These are phyloP conservation scores for Myotis myotis DNA, from an alignment of 2,797 vertebrate species.

Conservation along the genomic window DNA sequence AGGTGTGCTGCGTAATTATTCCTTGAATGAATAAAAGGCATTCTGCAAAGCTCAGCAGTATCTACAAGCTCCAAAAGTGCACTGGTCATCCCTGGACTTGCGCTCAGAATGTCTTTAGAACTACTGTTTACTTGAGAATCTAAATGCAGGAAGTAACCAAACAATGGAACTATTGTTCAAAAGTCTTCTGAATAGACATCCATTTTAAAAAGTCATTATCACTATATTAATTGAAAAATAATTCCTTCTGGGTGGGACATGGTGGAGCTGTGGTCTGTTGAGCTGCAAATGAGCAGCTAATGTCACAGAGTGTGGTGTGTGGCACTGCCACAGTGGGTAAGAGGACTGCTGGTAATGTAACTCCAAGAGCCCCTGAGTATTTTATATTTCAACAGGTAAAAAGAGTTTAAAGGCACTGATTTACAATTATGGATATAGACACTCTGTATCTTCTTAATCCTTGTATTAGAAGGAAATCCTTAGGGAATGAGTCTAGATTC, in stretches of 20 bases:
- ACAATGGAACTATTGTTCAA: not conserved
- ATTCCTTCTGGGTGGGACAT: not conserved
- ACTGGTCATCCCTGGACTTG: not conserved
- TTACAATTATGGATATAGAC: constrained; percentile 16
- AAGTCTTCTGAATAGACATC: not conserved
- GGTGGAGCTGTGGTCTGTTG: not conserved
- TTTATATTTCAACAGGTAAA: constrained; percentile 41
- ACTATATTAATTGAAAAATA: not conserved
- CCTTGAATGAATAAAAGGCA: not conserved
- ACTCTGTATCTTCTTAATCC: constrained; percentile 50
- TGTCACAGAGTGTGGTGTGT: fast-evolving
- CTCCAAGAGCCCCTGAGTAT: not conserved
- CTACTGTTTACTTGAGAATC: not conserved
- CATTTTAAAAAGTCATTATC: constrained; percentile 9
- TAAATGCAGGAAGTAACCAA: not conserved
- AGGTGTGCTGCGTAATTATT: not conserved
- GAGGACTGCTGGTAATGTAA: not conserved
- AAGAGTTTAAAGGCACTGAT: constrained; percentile 26
- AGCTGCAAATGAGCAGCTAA: not conserved
- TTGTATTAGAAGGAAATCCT: constrained; percentile 23
- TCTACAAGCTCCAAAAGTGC: not conserved
- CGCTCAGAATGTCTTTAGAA: not conserved
- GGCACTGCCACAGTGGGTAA: not conserved
- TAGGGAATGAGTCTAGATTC: constrained; percentile 1
- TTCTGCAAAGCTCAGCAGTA: not conserved